These are phyloP conservation scores for Rhamnusium bicolor DNA, from an alignment of 2,888 invertebrate genomes.

Conservation along the genomic window DNA sequence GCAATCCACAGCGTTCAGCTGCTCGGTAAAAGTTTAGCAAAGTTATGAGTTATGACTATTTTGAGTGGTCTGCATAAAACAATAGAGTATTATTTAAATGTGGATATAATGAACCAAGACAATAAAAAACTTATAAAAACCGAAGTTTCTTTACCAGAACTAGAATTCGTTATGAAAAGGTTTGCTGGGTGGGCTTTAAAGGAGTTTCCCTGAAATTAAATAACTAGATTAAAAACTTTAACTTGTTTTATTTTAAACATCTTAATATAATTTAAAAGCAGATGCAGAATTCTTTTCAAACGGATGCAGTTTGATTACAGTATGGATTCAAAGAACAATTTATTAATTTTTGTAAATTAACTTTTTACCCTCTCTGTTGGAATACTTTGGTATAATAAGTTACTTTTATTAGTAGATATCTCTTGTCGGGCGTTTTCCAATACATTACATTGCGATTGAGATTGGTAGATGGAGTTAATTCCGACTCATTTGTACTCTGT, in stretches of 20 bases:
- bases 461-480: too few species aligned
- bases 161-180: neutral
- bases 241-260: neutral
- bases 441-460: too few species aligned
- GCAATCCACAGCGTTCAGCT: slow-evolving; percentile 3
- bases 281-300: neutral
- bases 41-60: slow-evolving; percentile 20
- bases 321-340: neutral
- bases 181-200: neutral
- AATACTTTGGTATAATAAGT: too few species aligned
- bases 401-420: too few species aligned
- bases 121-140: slow-evolving; percentile 20
- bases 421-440: too few species aligned
- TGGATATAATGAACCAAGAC: slow-evolving; percentile 4
- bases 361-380: too few species aligned
- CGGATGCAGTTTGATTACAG: neutral
- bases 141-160: neutral
- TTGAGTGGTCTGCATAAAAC: neutral
- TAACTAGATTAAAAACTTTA: neutral
- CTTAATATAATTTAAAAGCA: neutral
- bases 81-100: slow-evolving; percentile 17
- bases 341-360: too few species aligned
- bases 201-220: neutral
- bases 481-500: too few species aligned
- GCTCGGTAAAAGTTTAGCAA: neutral